Percentiles rank a stretch among this genome's conserved stretches.
These are phyloP conservation scores for Otis tarda DNA, from an alignment of 2,113 vertebrate species.

Conservation along the genomic window DNA sequence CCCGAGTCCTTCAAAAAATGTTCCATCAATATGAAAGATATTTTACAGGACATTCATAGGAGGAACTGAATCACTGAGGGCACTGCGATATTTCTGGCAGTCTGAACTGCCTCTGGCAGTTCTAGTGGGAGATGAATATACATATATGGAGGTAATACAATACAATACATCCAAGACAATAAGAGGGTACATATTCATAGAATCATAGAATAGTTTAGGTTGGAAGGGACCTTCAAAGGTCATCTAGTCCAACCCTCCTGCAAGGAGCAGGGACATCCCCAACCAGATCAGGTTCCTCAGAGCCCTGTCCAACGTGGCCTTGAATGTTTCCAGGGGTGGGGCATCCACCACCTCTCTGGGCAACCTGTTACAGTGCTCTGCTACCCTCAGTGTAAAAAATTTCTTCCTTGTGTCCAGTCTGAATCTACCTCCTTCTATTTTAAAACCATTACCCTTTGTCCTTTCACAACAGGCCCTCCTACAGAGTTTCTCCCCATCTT, in stretches of 20 bases:
- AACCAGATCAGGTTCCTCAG: too few relatives aligned
- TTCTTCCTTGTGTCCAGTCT: too few relatives aligned
- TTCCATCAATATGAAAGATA: neutral
- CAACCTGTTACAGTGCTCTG: too few relatives aligned
- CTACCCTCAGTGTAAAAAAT: too few relatives aligned
- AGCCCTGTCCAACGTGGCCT: too few relatives aligned
- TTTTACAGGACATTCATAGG: neutral
- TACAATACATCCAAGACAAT: neutral
- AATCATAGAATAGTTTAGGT: neutral
- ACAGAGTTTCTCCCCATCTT: neutral
- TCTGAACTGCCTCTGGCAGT: neutral
- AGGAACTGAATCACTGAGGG: neutral
- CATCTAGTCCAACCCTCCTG: too few relatives aligned
- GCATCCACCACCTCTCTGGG: too few relatives aligned
- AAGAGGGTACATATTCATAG: neutral
- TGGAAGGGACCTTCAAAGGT: too few relatives aligned
- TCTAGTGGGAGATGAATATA: neutral
- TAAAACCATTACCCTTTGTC: neutral
- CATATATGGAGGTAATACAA: neutral
- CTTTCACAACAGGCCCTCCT: neutral
- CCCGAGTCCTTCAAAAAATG: neutral
- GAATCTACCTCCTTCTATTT: too few relatives aligned
- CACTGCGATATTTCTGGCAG: neutral
- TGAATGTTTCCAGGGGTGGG: too few relatives aligned
- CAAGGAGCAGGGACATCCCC: too few relatives aligned